Conservation (phyloP, 2,797 vertebrate genomes). For the Premnoplex brunnescens region DNA sequence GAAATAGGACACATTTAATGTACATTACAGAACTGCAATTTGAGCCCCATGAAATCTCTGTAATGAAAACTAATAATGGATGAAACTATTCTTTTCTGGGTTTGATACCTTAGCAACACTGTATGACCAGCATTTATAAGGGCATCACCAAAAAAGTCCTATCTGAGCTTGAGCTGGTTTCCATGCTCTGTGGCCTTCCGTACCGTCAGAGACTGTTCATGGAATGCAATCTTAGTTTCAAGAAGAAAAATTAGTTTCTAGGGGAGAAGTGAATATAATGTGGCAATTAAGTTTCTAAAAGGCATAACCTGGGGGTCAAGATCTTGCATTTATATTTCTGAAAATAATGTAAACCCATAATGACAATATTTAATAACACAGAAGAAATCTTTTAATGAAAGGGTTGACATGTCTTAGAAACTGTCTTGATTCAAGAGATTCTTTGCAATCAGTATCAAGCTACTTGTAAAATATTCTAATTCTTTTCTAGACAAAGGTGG, state of each 20-base stretch:
- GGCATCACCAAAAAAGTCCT: neutral
- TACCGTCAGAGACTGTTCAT: neutral
- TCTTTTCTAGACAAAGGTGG: neutral
- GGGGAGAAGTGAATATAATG: neutral
- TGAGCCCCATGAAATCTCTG: neutral
- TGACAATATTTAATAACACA: neutral
- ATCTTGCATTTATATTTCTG: neutral
- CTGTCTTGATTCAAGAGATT: neutral
- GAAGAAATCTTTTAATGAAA: neutral
- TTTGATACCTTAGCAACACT: neutral
- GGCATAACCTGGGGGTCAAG: neutral
- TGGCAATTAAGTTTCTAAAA: neutral
- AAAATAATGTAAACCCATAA: neutral
- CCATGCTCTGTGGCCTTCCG: neutral
- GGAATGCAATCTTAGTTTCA: neutral
- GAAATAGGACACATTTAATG: neutral
- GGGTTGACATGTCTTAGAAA: neutral
- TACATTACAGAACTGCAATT: neutral
- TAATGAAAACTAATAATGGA: neutral
- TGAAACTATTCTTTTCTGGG: neutral
- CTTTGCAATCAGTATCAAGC: neutral
- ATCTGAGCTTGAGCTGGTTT: neutral
- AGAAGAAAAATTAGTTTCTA: neutral
- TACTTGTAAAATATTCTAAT: neutral
- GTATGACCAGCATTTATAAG: neutral